Evolutionary conservation across 2,888 invertebrate species (phyloP).

Genomic region (Drosophila ochracea): DNA sequence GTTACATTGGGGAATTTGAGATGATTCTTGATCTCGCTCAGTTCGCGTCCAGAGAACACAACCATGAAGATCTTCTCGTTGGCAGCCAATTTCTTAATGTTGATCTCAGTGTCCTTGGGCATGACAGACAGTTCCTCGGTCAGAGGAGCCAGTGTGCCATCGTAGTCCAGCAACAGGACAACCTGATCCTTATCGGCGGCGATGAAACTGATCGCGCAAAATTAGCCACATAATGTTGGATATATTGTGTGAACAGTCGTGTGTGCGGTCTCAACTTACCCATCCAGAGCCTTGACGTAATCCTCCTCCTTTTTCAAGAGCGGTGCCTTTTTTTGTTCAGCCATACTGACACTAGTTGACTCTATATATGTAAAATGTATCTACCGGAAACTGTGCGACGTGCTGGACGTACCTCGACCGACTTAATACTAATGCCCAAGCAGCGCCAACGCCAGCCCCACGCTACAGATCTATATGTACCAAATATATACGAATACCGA

Average conservation of each 20-base stretch:
- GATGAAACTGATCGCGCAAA: conserved; percentile 83
- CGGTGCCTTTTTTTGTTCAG: conserved; percentile 85
- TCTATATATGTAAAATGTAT: conserved; percentile 37
- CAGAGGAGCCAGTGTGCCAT: conserved; percentile 91
- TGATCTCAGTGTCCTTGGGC: conserved; percentile 91
- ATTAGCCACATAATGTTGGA: not conserved
- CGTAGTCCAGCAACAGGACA: conserved; percentile 90
- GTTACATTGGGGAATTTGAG: conserved; percentile 87
- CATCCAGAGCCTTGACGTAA: conserved; percentile 83
- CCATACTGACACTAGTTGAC: conserved; percentile 68
- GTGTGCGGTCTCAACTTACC: conserved; percentile 66
- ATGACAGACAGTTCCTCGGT: conserved; percentile 88
- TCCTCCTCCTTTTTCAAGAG: conserved; percentile 84
- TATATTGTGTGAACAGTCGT: not conserved
- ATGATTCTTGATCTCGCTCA: conserved; percentile 91
- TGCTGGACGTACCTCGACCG: conserved; percentile 81
- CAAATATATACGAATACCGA: not conserved
- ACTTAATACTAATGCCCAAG: conserved; percentile 79
- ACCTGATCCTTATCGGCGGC: conserved; percentile 88
- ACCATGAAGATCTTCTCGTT: conserved; percentile 90
- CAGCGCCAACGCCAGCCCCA: conserved; percentile 53
- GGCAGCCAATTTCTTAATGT: conserved; percentile 89
- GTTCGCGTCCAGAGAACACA: conserved; percentile 90
- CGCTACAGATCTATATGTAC: conserved; percentile 54
- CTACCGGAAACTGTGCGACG: conserved; percentile 76